phyloP scores from a whole-genome alignment of 2,888 invertebrate species.

The Sinotaia quadrata region DNA sequence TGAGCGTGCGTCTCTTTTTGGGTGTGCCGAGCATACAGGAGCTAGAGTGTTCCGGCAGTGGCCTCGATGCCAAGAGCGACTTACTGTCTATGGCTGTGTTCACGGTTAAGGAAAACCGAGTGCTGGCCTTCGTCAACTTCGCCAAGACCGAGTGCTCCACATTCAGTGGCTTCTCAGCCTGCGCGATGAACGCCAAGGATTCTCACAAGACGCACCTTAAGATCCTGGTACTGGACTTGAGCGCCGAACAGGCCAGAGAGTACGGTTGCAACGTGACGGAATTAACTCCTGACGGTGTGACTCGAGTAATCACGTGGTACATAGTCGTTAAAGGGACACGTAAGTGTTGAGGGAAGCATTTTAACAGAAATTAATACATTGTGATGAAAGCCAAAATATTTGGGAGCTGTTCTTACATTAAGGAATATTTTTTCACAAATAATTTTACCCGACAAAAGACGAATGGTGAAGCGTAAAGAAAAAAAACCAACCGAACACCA shows the following conservation, averaged over 20 bases:
- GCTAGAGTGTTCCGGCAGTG: background rate
- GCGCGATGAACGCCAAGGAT: constrained; percentile 8
- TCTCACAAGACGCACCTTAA: background rate
- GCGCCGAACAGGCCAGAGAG: background rate
- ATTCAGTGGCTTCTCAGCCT: constrained; percentile 8
- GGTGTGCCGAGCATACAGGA: background rate
- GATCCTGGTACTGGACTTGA: constrained; percentile 12
- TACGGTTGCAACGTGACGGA: constrained; percentile 25
- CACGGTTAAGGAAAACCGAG: background rate
- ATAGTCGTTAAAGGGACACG: background rate
- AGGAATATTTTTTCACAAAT: too few species aligned
- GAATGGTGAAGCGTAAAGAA: too few species aligned
- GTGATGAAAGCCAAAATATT: too few species aligned
- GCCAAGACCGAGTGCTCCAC: constrained; percentile 1
- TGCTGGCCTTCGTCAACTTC: constrained; percentile 2
- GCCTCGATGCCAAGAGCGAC: background rate
- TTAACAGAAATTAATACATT: too few species aligned
- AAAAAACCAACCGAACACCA: too few species aligned
- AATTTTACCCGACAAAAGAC: too few species aligned
- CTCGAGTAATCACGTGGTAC: background rate
- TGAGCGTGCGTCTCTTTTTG: background rate
- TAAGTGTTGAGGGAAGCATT: constrained; percentile 1
- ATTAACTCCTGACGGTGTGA: background rate
- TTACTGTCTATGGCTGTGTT: background rate
- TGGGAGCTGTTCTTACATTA: too few species aligned